Percentiles rank a stretch among this genome's conserved stretches.
These are phyloP conservation scores for Athrips mouffetella DNA, from an alignment of 2,888 invertebrate species.

Conservation along the genomic window DNA sequence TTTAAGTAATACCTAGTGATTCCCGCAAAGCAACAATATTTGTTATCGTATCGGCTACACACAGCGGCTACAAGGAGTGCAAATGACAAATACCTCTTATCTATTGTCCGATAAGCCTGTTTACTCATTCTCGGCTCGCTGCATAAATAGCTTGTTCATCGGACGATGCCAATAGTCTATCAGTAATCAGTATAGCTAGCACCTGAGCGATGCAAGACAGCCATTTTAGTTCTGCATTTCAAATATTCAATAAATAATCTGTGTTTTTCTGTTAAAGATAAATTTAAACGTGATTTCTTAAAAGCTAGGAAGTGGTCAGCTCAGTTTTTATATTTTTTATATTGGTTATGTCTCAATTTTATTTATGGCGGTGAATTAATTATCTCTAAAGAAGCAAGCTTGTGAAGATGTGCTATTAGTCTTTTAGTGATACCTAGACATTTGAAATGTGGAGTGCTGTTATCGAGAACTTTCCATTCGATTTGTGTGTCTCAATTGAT, in stretches of 20 bases:
- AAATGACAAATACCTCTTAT: constrained; percentile 63
- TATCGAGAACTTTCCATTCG: constrained; percentile 46
- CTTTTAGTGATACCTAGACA: neutral
- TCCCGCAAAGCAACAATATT: too few species aligned
- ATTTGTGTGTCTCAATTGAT: constrained; percentile 31
- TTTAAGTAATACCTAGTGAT: too few species aligned
- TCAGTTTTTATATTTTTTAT: too few species aligned
- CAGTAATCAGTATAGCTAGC: too few species aligned
- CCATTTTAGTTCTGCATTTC: too few species aligned
- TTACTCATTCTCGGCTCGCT: constrained; percentile 44
- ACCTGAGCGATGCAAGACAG: constrained; percentile 15
- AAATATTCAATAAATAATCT: too few species aligned
- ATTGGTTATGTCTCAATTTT: too few species aligned
- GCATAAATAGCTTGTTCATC: constrained; percentile 51
- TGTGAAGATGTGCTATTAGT: neutral
- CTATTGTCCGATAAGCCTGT: constrained; percentile 60
- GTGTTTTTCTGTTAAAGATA: too few species aligned
- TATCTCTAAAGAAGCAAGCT: neutral
- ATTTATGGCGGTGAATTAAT: too few species aligned
- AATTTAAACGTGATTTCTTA: too few species aligned
- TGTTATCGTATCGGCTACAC: constrained; percentile 16
- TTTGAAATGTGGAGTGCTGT: constrained; percentile 49
- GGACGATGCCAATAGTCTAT: constrained; percentile 41
- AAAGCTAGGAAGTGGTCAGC: too few species aligned
- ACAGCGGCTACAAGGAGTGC: constrained; percentile 43